Evolutionary conservation across 2,888 invertebrate species (phyloP), one percentile per base, ranked within the genome.

Genomic region (Cartodere bifasciata): DNA sequence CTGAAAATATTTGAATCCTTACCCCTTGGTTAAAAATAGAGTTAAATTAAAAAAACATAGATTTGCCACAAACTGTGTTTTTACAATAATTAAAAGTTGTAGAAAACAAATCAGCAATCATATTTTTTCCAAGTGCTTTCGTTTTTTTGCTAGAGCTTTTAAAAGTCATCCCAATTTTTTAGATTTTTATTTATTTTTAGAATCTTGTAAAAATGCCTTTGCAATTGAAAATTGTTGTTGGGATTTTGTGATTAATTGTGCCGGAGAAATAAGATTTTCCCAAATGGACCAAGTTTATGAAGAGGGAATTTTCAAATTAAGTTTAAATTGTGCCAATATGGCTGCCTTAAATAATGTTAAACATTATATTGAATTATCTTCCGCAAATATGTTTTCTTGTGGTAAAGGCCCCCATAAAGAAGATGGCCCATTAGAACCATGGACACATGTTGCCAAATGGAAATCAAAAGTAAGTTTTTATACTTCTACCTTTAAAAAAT

Each of bases 221-320:
- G 64, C 70, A 2, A 67, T 69, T 37, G 68, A 71, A 29, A 68
- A 67, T 0, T 59, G 58, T 1, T 49, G 56, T 17, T 85, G 84
- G 75, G 77, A 79, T 48, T 72, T 76, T 53, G 85, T 86, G 26
- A 75, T 87, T 37, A 92, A 92, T 63, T 84, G 90, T 56, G 91
- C 91, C 2, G 86, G 84, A 2, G 92, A 92, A 63, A 91, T 90
- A 3, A 81, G 88, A 54, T 72, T 75, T 32, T 84, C 85, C 10
- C 87, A 90, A 64, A 80, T 80, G 7, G 88, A 90, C 55, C 79
- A 85, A 2, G 85, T 92, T 12, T 92, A 91, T 60, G 74, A 78
- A 46, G 91, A 92, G 57, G 91, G 92, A 9, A 82, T 91, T 41
- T 68, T 75, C 36, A 84, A 83, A 44, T 64, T 92, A 20, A 85